Conservation (phyloP, 2,113 vertebrate species). For the Crocuta crocuta region DNA sequence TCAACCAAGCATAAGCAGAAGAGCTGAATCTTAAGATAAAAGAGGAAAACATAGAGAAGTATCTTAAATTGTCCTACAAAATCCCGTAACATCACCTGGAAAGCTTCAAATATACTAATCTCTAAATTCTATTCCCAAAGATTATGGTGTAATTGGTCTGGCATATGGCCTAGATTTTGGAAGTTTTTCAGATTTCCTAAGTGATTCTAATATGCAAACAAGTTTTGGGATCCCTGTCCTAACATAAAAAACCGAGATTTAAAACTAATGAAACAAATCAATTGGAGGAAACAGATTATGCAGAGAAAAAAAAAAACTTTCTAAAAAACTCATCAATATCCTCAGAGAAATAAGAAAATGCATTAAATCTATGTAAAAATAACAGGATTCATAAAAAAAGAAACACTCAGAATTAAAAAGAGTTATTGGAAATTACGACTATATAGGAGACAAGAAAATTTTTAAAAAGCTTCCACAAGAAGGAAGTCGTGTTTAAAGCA, state of each 20-base stretch:
- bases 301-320: neutral
- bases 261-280: neutral
- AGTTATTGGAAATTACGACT: neutral
- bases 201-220: neutral
- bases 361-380: neutral
- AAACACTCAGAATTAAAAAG: neutral
- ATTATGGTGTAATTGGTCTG: neutral
- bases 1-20: neutral
- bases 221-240: neutral
- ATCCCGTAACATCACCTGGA: neutral
- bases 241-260: neutral
- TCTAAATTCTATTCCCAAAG: neutral
- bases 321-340: neutral
- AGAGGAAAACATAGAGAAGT: neutral
- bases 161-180: neutral
- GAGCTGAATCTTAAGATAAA: neutral
- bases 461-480: neutral
- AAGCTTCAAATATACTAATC: neutral
- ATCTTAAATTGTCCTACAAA: neutral
- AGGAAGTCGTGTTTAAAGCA: neutral
- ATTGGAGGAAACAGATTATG: neutral
- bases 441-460: neutral
- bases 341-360: neutral
- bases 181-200: neutral
- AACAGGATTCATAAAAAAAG: neutral